These are phyloP conservation scores for Ganaspis brasiliensis DNA, from an alignment of 2,888 invertebrate genomes.

Conservation along the genomic window DNA sequence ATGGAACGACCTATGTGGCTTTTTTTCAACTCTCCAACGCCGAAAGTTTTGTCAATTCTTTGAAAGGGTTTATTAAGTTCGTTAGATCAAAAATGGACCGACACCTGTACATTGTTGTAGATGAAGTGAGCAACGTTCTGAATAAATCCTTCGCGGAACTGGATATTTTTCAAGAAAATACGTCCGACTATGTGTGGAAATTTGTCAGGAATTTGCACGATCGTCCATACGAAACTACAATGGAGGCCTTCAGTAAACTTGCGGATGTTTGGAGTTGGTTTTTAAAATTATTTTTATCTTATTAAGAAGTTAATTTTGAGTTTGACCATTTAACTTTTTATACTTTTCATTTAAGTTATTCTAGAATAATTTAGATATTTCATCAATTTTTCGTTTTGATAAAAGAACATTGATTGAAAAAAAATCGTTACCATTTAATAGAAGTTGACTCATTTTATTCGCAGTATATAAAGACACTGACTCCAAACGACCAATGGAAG, in stretches of 20 bases:
- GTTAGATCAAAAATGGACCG: slow-evolving; percentile 88
- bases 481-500: slow-evolving; percentile 83
- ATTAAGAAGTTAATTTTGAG: too few relatives aligned
- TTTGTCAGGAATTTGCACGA: slow-evolving; percentile 84
- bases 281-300: slow-evolving; percentile 52
- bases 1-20: slow-evolving; percentile 88
- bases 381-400: too few relatives aligned
- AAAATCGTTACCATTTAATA: background rate
- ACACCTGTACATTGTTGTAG: slow-evolving; percentile 87
- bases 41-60: slow-evolving; percentile 86
- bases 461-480: slow-evolving; percentile 85
- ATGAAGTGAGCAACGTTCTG: slow-evolving; percentile 84
- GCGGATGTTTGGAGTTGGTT: slow-evolving; percentile 88
- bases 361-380: too few relatives aligned
- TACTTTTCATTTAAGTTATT: too few relatives aligned
- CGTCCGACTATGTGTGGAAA: slow-evolving; percentile 86
- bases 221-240: slow-evolving; percentile 91
- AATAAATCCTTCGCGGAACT: slow-evolving; percentile 94
- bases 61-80: slow-evolving; percentile 85
- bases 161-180: slow-evolving; percentile 89
- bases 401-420: too few relatives aligned
- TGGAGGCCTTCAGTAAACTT: slow-evolving; percentile 93
- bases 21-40: slow-evolving; percentile 94
- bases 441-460: background rate
- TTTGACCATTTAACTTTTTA: too few relatives aligned